Evolutionary conservation across 2,888 invertebrate species (phyloP).

Genomic region (Euproctis similis): DNA sequence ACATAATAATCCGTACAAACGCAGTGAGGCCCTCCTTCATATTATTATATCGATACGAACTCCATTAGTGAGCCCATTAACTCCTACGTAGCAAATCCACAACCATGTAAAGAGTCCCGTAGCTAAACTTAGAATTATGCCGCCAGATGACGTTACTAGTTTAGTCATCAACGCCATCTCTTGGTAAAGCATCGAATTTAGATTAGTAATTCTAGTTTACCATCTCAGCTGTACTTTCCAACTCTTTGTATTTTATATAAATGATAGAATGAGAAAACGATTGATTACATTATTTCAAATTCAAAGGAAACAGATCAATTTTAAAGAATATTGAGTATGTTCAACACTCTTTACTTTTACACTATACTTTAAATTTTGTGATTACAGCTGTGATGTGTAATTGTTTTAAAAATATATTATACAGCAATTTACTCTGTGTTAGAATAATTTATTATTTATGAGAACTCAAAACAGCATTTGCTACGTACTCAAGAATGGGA

Average conservation of each 20-base stretch:
- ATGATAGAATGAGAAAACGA: no score
- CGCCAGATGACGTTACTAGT: slow-evolving; percentile 10
- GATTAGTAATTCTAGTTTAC: no score
- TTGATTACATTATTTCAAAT: no score
- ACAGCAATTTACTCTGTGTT: background rate
- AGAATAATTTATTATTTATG: background rate
- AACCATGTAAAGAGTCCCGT: background rate
- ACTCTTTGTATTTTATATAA: no score
- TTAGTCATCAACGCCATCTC: slow-evolving; percentile 10
- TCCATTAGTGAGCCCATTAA: slow-evolving; percentile 5
- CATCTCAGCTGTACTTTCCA: no score
- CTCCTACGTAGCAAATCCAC: background rate
- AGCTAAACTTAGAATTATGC: background rate
- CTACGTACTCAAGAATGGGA: slow-evolving; percentile 9
- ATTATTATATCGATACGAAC: slow-evolving; percentile 7
- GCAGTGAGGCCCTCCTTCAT: slow-evolving; percentile 7
- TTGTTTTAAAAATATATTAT: no score
- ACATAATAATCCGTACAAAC: slow-evolving; percentile 1
- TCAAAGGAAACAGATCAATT: no score
- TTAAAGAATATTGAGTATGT: no score
- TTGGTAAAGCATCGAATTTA: slow-evolving; percentile 9
- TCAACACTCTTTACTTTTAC: no score
- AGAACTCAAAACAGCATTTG: slow-evolving; percentile 1
- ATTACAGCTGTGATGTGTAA: no score
- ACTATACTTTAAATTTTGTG: no score